phyloP scores from a whole-genome alignment of 2,113 vertebrate genomes.

The Heterotis niloticus region DNA sequence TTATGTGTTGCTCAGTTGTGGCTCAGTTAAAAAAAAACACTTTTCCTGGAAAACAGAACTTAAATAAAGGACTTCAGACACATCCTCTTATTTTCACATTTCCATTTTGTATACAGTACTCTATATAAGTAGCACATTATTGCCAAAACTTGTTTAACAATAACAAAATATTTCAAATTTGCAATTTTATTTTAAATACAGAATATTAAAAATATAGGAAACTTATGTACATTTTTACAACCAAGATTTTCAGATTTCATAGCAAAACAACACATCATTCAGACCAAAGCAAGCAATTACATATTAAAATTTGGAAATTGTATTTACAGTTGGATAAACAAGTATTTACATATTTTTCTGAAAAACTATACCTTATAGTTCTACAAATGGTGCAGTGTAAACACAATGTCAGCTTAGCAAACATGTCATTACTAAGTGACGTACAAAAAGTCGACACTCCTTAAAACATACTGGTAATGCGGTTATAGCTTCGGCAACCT shows the following conservation, averaged over 20 bases:
- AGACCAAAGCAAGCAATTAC: constrained; percentile 11
- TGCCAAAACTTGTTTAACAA: constrained; percentile 1
- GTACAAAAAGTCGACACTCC: neutral
- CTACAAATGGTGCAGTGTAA: neutral
- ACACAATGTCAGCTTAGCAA: constrained; percentile 11
- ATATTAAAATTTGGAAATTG: constrained; percentile 15
- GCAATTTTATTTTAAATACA: constrained; percentile 15
- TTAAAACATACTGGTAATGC: neutral
- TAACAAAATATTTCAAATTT: constrained; percentile 16
- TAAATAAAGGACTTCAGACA: neutral
- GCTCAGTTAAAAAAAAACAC: constrained; percentile 10
- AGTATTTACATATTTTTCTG: constrained; percentile 13
- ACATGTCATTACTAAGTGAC: neutral
- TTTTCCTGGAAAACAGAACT: neutral
- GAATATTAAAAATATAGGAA: constrained; percentile 8
- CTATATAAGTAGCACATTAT: constrained; percentile 11
- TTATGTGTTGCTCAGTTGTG: neutral
- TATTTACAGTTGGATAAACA: constrained; percentile 18
- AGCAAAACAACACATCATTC: neutral
- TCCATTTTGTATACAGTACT: constrained; percentile 1
- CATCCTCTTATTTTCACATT: neutral
- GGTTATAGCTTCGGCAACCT: neutral
- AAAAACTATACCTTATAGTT: neutral
- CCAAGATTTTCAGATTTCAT: constrained; percentile 3
- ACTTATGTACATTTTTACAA: constrained; percentile 3